Conservation (phyloP, 2,113 vertebrate species). For the Maccullochella peelii region DNA sequence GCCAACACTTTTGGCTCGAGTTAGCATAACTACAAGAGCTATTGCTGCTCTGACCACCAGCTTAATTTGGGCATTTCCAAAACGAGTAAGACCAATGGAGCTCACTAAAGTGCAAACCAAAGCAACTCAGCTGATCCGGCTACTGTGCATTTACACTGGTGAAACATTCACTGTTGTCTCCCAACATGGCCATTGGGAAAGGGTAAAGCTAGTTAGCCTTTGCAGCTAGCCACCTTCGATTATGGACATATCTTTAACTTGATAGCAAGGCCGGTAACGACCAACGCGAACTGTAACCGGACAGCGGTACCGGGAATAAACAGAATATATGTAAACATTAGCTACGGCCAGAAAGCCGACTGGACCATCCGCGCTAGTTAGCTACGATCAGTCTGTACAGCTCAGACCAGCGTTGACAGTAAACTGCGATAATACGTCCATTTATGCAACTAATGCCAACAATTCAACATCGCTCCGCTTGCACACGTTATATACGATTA, state of each 20-base stretch:
- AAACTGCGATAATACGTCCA: neutral
- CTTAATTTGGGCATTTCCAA: neutral
- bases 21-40: neutral
- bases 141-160: fast-evolving
- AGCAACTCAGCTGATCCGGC: fast-evolving
- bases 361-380: fast-evolving
- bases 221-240: neutral
- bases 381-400: neutral
- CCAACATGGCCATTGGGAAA: fast-evolving
- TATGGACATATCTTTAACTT: neutral
- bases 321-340: fast-evolving
- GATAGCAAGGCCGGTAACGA: neutral
- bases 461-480: neutral
- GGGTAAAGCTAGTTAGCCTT: constrained; percentile 14
- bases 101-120: neutral
- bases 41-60: too few species aligned
- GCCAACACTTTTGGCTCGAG: neutral
- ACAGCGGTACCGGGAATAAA: neutral
- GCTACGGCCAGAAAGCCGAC: fast-evolving
- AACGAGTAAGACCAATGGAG: neutral
- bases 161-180: too few species aligned
- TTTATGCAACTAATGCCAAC: fast-evolving
- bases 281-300: fast-evolving
- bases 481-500: fast-evolving
- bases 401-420: neutral